Percentiles rank a stretch among this genome's conserved stretches.
Evolutionary conservation across 1,140 invertebrate genomes (phyloP).

Genomic region (Drosophila pandora): DNA sequence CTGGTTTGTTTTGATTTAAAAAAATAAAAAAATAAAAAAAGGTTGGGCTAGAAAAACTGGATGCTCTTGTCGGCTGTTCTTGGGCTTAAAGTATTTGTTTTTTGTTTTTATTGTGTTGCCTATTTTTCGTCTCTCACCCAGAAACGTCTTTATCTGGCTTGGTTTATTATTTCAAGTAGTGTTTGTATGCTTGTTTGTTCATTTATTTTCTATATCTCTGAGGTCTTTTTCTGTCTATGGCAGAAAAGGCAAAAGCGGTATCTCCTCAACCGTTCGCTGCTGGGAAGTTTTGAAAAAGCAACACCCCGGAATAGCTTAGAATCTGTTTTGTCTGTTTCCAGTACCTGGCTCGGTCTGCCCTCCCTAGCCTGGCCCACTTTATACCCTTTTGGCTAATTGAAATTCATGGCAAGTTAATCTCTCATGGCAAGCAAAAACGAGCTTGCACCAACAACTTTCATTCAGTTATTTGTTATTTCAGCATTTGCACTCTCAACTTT

Average conservation of each 20-base stretch:
- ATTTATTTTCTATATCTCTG: background rate
- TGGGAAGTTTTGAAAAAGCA: slow-evolving; percentile 11
- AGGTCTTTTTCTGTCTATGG: background rate
- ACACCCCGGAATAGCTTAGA: background rate
- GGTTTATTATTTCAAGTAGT: slow-evolving; percentile 21
- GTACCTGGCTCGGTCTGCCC: background rate
- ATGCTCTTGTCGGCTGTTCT: slow-evolving; percentile 66
- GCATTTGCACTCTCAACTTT: slow-evolving; percentile 1
- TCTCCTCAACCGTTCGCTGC: slow-evolving; percentile 14
- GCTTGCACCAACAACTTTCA: slow-evolving; percentile 7
- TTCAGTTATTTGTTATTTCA: slow-evolving; percentile 1
- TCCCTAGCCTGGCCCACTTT: background rate
- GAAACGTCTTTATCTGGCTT: slow-evolving; percentile 12
- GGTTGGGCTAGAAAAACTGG: slow-evolving; percentile 70
- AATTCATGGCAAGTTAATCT: slow-evolving; percentile 37
- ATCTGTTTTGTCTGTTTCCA: slow-evolving; percentile 15
- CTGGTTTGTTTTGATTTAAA: slow-evolving; percentile 77
- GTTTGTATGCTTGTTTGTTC: slow-evolving; percentile 16
- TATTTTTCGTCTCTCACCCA: slow-evolving; percentile 7
- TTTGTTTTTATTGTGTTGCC: slow-evolving; percentile 26
- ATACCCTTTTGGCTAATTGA: slow-evolving; percentile 30
- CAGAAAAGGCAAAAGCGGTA: slow-evolving; percentile 9
- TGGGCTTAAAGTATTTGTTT: slow-evolving; percentile 62
- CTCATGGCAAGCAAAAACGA: background rate
- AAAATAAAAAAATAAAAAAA: slow-evolving; percentile 6